A percentile compares a stretch with the other conserved stretches of the same genome.
Evolutionary conservation across 1,140 invertebrate species (phyloP).

Genomic region (Drosophila orosa): DNA sequence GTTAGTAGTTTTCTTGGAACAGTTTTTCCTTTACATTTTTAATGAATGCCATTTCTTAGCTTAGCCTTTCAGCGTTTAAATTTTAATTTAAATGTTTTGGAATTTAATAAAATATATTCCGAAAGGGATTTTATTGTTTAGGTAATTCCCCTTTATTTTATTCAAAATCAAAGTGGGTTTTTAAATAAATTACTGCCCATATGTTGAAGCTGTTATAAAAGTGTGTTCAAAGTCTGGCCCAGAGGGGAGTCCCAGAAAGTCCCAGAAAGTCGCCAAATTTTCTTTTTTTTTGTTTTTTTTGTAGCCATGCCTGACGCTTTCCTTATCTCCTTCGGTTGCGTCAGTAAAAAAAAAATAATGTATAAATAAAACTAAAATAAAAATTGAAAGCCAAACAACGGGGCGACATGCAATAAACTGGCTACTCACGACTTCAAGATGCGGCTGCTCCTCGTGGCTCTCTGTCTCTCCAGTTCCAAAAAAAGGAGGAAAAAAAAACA

Average conservation of each 20-base stretch:
- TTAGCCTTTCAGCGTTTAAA: no score
- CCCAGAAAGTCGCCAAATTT: neutral
- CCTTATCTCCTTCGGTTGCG: constrained; percentile 36
- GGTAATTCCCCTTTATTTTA: no score
- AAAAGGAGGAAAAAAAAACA: neutral
- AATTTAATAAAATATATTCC: no score
- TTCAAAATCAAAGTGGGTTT: neutral
- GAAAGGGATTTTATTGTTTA: no score
- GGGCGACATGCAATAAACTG: constrained; percentile 78
- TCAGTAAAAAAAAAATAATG: constrained; percentile 53
- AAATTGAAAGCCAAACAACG: constrained; percentile 79
- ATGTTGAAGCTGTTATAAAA: neutral
- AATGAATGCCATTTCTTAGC: no score
- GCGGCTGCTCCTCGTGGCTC: neutral
- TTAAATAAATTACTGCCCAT: neutral
- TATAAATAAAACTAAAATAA: constrained; percentile 76
- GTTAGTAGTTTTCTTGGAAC: no score
- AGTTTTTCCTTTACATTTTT: neutral
- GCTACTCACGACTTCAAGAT: constrained; percentile 48
- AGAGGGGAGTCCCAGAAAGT: no score
- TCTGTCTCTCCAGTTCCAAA: constrained; percentile 1
- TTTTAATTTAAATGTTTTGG: no score
- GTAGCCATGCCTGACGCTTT: constrained; percentile 27
- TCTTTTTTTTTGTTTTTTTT: neutral
- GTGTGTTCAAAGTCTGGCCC: neutral